phyloP scores from a whole-genome alignment of 1,140 invertebrate genomes.

The Tetramorium parvispinum region DNA sequence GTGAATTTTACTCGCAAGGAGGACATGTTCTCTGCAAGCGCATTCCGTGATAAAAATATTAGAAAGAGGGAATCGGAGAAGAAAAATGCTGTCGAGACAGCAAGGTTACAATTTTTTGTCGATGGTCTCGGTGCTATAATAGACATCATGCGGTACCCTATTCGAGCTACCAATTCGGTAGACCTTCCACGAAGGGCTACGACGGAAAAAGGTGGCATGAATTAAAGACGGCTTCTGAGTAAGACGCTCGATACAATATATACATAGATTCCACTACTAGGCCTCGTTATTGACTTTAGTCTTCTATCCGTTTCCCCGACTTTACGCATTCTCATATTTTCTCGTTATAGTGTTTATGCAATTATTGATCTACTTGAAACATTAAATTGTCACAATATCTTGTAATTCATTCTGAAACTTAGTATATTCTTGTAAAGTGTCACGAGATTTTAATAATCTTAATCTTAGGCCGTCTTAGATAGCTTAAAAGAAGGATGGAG shows the following conservation, averaged over 20 bases:
- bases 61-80: not conserved
- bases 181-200: slow-evolving; percentile 67
- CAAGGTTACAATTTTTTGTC: slow-evolving; percentile 62
- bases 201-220: slow-evolving; percentile 72
- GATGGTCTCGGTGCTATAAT: slow-evolving; percentile 57
- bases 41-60: slow-evolving; percentile 34
- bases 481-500: not conserved
- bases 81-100: slow-evolving; percentile 16
- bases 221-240: slow-evolving; percentile 76
- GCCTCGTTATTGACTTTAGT: slow-evolving; percentile 47
- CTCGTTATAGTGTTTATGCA: not conserved
- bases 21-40: not conserved
- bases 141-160: slow-evolving; percentile 62
- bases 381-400: not conserved
- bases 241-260: slow-evolving; percentile 45
- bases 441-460: not conserved
- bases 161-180: slow-evolving; percentile 58
- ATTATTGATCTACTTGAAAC: not conserved
- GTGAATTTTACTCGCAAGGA: not conserved
- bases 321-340: not conserved
- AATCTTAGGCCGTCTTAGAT: not conserved
- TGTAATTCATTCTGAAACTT: not conserved
- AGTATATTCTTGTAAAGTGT: not conserved
- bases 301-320: not conserved
- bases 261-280: slow-evolving; percentile 16